phyloP scores from a whole-genome alignment of 2,797 vertebrate species.

The Sylvia borin region DNA sequence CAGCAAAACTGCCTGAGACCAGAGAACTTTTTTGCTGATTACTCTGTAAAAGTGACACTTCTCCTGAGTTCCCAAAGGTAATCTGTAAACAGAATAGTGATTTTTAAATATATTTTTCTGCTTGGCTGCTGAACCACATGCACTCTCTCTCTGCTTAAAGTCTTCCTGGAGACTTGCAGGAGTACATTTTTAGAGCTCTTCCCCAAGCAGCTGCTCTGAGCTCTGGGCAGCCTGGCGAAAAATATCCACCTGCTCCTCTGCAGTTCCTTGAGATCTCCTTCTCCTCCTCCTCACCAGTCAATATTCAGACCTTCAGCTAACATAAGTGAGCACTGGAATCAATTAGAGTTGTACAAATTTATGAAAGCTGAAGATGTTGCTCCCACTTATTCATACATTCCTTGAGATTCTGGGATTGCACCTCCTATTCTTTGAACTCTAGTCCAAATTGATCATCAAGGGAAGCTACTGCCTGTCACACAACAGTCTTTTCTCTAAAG shows the following conservation, averaged over 20 bases:
- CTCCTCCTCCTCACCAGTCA: background rate
- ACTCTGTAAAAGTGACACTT: background rate
- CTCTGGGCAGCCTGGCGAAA: background rate
- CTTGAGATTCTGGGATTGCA: too few species aligned
- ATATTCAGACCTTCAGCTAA: background rate
- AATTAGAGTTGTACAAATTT: background rate
- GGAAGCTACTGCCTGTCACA: background rate
- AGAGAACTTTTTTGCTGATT: slow-evolving; percentile 67
- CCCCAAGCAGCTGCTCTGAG: background rate
- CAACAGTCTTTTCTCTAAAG: background rate
- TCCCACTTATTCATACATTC: background rate
- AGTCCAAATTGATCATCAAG: background rate
- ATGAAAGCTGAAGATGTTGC: background rate
- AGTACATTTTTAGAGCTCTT: background rate
- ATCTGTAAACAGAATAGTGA: slow-evolving; percentile 61
- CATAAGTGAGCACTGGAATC: background rate
- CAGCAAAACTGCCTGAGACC: slow-evolving; percentile 48
- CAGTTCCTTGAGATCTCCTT: background rate
- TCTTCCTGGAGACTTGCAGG: background rate
- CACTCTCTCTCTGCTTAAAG: background rate
- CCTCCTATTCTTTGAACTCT: background rate
- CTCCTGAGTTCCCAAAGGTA: slow-evolving; percentile 53
- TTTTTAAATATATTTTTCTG: slow-evolving; percentile 62
- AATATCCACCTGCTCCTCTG: background rate
- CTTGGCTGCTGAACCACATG: slow-evolving; percentile 59